Conservation (phyloP, 2,888 invertebrate genomes). For the Sinelater perroti region DNA sequence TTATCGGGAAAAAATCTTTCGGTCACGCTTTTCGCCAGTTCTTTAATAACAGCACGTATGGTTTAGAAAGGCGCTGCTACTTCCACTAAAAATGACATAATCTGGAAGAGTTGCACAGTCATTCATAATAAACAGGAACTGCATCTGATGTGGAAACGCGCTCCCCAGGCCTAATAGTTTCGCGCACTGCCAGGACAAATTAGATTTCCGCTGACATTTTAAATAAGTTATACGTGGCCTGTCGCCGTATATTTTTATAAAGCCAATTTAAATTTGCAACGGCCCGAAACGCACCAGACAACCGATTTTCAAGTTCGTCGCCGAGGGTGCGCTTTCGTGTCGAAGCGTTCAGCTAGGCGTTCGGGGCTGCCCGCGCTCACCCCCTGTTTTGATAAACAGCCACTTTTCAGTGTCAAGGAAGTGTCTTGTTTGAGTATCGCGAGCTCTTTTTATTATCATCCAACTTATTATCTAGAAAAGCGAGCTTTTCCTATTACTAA, state of each 20-base stretch:
- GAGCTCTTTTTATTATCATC: conserved; percentile 45
- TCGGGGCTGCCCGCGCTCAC: conserved; percentile 31
- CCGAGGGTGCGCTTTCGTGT: conserved; percentile 28
- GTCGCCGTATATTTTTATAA: conserved; percentile 39
- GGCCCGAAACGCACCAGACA: conserved; percentile 34
- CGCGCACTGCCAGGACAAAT: conserved; percentile 50
- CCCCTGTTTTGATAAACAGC: conserved; percentile 44
- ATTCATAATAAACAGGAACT: conserved; percentile 40
- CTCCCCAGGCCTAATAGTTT: conserved; percentile 18
- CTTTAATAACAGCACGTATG: conserved; percentile 19
- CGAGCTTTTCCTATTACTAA: too few species aligned
- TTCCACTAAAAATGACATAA: conserved; percentile 33
- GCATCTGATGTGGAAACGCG: conserved; percentile 50
- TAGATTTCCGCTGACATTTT: conserved; percentile 57
- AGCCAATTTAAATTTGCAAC: conserved; percentile 39
- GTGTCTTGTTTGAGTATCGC: conserved; percentile 51
- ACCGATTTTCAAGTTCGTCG: conserved; percentile 23
- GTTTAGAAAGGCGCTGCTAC: conserved; percentile 20
- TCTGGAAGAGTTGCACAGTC: conserved; percentile 26
- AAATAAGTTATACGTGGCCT: conserved; percentile 54
- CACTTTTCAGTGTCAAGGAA: conserved; percentile 55
- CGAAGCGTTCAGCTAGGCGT: conserved; percentile 29
- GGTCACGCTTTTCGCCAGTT: conserved; percentile 18
- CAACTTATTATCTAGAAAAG: too few species aligned
- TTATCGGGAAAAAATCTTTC: conserved; percentile 13